Evolutionary conservation across 2,888 invertebrate genomes (phyloP), one percentile per base, ranked within the genome.

Genomic region (Mesorhabditis spiculigera): DNA sequence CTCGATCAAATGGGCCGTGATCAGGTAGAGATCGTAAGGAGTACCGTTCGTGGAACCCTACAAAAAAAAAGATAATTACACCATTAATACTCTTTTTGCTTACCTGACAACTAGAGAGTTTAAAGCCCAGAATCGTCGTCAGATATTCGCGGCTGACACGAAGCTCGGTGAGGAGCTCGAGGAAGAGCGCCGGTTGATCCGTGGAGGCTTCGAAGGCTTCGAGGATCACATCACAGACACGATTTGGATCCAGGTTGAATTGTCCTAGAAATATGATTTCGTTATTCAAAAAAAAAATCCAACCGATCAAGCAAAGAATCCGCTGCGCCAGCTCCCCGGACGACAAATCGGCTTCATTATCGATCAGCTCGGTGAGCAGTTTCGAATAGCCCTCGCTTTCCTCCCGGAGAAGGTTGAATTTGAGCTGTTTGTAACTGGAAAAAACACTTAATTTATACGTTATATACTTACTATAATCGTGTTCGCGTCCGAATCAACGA

Each of bases 341-440:
- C 42, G 65, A 61, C 2, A 65, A 66, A 4, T 63, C 45, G 64
- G 65, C 62, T 58, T 69, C 70, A 43, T 68, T 63, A 42, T 78
- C 77, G 58, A 84, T 64, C 45, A 85, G 68, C 68, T 84, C 84
- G 0, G 80, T 78, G 16, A 84, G 69, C 43, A 83, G 89, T 87
- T 99, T 99, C 3, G 97, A 93, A 89, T 95, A 99, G 5, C 98
- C 98, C 89, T 99, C 98, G 88, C 93, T 95, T 89, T 99, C 98
- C 89, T 99, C 98, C 69, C 98, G 91, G 86, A 97, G 92, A 82
- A 99, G 90, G 89, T 99, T 99, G 87, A 96, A 99, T 86, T 99
- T 97, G 82, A 95, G 91, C 88, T 99, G 98, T 87, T 98, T 99
- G 87, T 97, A 99, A 87, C 97, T 97, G 87, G 87, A 28, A 28